Percentiles rank a stretch among this genome's conserved stretches.
Evolutionary conservation across 2,113 vertebrate genomes (phyloP).

Genomic region (Regulus satrapa): DNA sequence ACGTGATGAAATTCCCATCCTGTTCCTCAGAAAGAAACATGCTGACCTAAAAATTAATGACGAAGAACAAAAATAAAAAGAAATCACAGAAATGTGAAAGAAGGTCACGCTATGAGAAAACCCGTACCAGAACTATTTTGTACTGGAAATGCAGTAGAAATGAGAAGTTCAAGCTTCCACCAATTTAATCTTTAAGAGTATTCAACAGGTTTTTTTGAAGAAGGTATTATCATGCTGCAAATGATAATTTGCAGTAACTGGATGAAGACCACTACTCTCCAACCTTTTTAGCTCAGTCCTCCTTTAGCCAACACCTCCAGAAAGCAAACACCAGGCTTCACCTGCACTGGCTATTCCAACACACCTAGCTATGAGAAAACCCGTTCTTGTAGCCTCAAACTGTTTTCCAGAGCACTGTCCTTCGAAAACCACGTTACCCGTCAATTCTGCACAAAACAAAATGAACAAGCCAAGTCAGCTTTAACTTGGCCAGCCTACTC

Average conservation of each 20-base stretch:
- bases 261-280: neutral
- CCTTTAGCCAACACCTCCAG: neutral
- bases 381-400: neutral
- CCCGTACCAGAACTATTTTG: neutral
- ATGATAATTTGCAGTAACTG: too few relatives aligned
- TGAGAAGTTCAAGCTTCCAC: neutral
- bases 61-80: neutral
- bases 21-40: neutral
- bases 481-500: neutral
- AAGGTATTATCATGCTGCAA: neutral
- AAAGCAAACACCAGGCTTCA: neutral
- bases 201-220: neutral
- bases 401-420: neutral
- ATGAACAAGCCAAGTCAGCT: neutral
- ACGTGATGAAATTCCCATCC: neutral
- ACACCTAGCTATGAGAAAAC: neutral
- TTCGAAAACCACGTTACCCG: fast-evolving
- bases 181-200: neutral
- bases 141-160: neutral
- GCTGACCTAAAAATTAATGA: neutral
- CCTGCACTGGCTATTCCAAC: neutral
- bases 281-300: neutral
- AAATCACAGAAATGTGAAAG: too few relatives aligned
- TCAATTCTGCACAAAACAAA: neutral
- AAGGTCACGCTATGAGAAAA: too few relatives aligned